phyloP scores from a whole-genome alignment of 1,140 invertebrate genomes.

The Penaeus japonicus region DNA sequence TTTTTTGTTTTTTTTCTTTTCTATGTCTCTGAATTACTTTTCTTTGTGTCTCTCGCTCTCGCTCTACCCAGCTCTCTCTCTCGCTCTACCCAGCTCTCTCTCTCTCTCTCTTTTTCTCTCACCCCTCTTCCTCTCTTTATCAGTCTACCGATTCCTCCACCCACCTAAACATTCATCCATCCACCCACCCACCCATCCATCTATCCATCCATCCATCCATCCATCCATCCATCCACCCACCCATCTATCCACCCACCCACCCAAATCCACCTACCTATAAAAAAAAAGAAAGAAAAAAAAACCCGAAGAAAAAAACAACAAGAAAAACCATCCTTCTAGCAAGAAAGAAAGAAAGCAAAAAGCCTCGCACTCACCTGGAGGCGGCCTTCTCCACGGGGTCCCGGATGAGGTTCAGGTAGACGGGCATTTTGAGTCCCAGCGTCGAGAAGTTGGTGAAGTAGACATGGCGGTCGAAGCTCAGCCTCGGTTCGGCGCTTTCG shows the following conservation, averaged over 20 bases:
- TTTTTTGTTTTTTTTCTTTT: too few relatives aligned
- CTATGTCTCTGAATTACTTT: too few relatives aligned
- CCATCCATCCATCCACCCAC: not conserved
- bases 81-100: too few relatives aligned
- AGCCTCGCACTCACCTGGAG: slow-evolving; percentile 56
- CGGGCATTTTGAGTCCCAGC: slow-evolving; percentile 64
- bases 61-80: too few relatives aligned
- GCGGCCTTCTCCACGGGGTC: slow-evolving; percentile 68
- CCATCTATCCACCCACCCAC: not conserved
- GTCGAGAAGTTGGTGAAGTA: slow-evolving; percentile 73
- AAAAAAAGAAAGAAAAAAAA: not conserved
- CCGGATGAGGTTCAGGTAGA: slow-evolving; percentile 74
- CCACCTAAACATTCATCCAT: too few relatives aligned
- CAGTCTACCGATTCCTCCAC: too few relatives aligned
- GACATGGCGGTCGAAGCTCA: slow-evolving; percentile 73
- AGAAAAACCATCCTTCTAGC: not conserved
- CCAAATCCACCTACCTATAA: not conserved
- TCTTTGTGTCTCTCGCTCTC: too few relatives aligned
- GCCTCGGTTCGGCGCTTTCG: slow-evolving; percentile 68
- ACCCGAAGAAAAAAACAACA: not conserved
- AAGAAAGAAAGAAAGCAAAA: not conserved
- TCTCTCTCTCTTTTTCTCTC: too few relatives aligned
- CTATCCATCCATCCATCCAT: not conserved
- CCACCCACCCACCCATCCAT: not conserved
- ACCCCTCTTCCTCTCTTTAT: too few relatives aligned